Base-by-base conservation (phyloP, 2,888 invertebrate species). In the Helleia helle region DNA sequence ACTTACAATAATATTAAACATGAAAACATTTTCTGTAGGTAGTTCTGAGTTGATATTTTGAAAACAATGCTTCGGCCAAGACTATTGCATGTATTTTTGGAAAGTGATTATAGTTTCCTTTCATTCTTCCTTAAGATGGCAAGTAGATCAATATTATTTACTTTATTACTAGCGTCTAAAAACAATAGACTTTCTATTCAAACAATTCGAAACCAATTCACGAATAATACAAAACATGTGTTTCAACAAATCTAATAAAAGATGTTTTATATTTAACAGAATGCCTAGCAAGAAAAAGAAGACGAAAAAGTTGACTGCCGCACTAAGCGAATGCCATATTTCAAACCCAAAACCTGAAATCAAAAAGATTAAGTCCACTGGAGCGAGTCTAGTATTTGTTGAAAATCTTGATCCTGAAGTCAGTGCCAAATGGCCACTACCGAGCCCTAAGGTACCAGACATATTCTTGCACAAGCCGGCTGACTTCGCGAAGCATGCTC, bases 381-480 rank as follows among this genome's bases (percentile, higher is more conserved):
- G 42, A 12, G 12, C 49, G 41, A 49, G 44, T 41, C 57, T 54
- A 24, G 22, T 55, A 36, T 43, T 65, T 28, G 38, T 47, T 15
- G 31, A 50, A 12, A 37, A 41, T 18, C 29, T 52, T 9, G 51
- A 62, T 3, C 48, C 42, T 9, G 39, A 47, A 2, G 25, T 62
- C 2, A 28, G 54, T 3, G 30, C 44, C 0, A 55, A 60, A 42
- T 73, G 68, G 67, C 68, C 69, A 8, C 60, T 51, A 50, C 46
- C 58, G 4, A 63, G 54, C 42, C 36, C 41, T 1, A 64, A 56
- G 49, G 54, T 67, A 24, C 71, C 74, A 9, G 57, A 64, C 1
- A 57, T 74, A 47, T 69, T 71, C 47, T 46, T 74, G 41, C 74
- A 71, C 41, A 53, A 56, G 50, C 66, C 65, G 15, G 40, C 46